Conservation (phyloP, 1,140 invertebrate genomes). For the Pemphigus obesinymphae region DNA sequence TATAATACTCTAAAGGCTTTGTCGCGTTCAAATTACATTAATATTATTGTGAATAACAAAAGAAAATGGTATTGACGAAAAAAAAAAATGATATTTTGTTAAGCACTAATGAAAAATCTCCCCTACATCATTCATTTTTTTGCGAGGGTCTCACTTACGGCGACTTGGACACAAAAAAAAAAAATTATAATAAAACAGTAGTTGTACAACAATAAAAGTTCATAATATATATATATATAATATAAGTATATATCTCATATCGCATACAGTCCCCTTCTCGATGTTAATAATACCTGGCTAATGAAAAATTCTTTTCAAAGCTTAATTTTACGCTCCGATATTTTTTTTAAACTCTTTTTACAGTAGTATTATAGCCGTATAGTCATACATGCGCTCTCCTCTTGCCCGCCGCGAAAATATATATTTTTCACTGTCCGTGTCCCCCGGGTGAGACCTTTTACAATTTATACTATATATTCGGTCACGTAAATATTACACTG, state of each 20-base stretch:
- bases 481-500: neutral
- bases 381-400: neutral
- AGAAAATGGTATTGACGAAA: neutral
- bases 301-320: conserved; percentile 36
- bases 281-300: conserved; percentile 20
- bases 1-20: neutral
- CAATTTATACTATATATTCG: neutral
- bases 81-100: neutral
- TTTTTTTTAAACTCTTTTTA: conserved; percentile 2
- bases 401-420: neutral
- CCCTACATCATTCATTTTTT: neutral
- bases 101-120: neutral
- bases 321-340: conserved; percentile 29
- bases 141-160: neutral
- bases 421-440: neutral
- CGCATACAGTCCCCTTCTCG: neutral
- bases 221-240: too few species aligned
- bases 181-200: conserved; percentile 12
- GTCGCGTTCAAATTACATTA: neutral
- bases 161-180: neutral
- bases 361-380: neutral
- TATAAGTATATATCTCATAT: too few species aligned
- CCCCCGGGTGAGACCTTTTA: neutral
- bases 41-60: neutral
- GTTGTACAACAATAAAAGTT: conserved; percentile 37